phyloP scores from a whole-genome alignment of 2,888 invertebrate genomes.

The Invenusta paracnida region DNA sequence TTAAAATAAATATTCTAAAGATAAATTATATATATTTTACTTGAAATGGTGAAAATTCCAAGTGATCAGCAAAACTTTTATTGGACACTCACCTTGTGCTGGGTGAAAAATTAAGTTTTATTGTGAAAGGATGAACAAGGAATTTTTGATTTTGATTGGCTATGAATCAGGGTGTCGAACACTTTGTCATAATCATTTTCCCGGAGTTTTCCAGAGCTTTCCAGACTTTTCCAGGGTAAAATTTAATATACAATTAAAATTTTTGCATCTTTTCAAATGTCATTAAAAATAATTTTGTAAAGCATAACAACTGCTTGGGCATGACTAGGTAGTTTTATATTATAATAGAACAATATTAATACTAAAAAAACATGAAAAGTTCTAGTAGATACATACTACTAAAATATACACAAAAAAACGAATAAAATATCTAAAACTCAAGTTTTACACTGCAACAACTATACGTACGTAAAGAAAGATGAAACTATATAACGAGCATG shows the following conservation, averaged over 20 bases:
- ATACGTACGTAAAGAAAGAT: not conserved
- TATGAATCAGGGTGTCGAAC: conserved; percentile 25
- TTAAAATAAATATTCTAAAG: too few relatives aligned
- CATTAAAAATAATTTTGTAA: not conserved
- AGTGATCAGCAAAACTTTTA: too few relatives aligned
- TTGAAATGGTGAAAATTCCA: too few relatives aligned
- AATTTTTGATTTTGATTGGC: too few relatives aligned
- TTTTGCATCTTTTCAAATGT: not conserved
- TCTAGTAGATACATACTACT: not conserved
- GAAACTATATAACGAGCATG: not conserved
- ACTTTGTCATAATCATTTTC: conserved; percentile 29
- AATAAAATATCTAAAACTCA: conserved; percentile 13
- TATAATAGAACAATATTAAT: not conserved
- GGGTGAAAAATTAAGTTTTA: too few relatives aligned
- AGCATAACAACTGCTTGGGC: not conserved
- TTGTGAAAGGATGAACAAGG: not conserved
- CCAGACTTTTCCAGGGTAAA: conserved; percentile 22
- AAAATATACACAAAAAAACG: conserved; percentile 5
- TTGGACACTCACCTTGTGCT: too few relatives aligned
- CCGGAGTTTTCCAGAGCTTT: conserved; percentile 10
- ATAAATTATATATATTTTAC: too few relatives aligned
- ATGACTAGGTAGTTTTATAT: not conserved
- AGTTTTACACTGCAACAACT: not conserved
- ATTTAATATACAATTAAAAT: not conserved
- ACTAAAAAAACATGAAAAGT: not conserved